A percentile compares a stretch with the other conserved stretches of the same genome.
Conservation (phyloP, 2,888 invertebrate genomes). For the Drosophila emarginata region DNA sequence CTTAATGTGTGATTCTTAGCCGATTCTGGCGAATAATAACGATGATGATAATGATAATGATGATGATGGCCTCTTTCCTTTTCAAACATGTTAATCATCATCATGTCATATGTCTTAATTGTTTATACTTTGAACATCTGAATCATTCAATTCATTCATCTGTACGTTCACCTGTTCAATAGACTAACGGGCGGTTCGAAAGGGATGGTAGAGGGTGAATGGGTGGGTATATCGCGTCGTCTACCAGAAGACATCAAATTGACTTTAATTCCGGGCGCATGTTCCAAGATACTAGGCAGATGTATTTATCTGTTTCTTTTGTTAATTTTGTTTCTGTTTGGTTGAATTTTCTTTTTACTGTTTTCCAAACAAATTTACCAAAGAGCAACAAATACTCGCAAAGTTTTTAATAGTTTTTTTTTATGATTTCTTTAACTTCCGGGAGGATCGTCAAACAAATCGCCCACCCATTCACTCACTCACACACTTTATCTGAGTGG, state of each 20-base stretch:
- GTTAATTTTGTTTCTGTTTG: constrained; percentile 44
- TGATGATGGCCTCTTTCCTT: constrained; percentile 16
- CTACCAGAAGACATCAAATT: constrained; percentile 37
- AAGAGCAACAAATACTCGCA: constrained; percentile 41
- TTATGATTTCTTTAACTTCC: constrained; percentile 18
- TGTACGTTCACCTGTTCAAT: constrained; percentile 31
- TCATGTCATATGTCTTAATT: constrained; percentile 18
- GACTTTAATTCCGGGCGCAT: constrained; percentile 17
- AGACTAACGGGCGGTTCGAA: neutral
- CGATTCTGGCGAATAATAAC: neutral
- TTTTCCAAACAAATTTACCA: constrained; percentile 51
- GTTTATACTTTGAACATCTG: constrained; percentile 47
- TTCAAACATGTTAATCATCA: constrained; percentile 48
- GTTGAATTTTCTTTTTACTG: constrained; percentile 26
- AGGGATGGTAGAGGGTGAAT: neutral
- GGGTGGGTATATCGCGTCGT: constrained; percentile 9
- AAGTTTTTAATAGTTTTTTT: constrained; percentile 30
- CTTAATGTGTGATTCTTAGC: neutral
- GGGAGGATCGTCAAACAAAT: neutral
- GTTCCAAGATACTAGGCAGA: constrained; percentile 16
- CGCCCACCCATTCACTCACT: neutral
- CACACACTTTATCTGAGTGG: too few species aligned
- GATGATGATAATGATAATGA: neutral
- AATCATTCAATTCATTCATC: constrained; percentile 36
- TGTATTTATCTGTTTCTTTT: constrained; percentile 26